phyloP scores from a whole-genome alignment of 1,140 invertebrate species.

The Rhopalosiphum maidis region DNA sequence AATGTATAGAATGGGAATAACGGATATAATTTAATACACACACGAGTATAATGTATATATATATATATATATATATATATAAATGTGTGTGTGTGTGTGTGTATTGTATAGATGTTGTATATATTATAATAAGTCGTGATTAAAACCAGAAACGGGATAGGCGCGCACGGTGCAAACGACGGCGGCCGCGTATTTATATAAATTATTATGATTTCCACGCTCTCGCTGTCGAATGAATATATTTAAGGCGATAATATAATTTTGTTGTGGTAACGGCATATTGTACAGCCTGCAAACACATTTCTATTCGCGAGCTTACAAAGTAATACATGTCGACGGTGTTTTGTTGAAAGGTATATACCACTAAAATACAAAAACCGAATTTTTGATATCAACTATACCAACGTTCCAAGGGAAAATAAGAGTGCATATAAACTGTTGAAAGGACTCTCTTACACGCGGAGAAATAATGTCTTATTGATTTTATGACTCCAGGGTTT shows the following conservation, averaged over 20 bases:
- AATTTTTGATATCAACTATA: neutral
- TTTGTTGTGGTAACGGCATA: neutral
- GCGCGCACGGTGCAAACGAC: neutral
- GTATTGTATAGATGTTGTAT: too few relatives aligned
- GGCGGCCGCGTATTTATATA: neutral
- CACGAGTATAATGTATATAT: too few relatives aligned
- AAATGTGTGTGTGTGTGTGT: too few relatives aligned
- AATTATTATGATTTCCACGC: neutral
- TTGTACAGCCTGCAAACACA: neutral
- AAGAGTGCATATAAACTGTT: neutral
- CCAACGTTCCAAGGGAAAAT: neutral
- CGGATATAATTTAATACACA: neutral
- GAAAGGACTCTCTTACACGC: neutral
- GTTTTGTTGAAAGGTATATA: neutral
- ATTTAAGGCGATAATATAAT: constrained; percentile 12
- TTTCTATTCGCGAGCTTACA: neutral
- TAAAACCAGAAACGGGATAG: neutral
- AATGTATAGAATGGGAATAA: neutral
- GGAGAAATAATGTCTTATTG: neutral
- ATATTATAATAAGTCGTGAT: neutral
- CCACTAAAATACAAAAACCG: neutral
- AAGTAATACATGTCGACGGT: neutral
- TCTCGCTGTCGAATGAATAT: neutral
- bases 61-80: too few relatives aligned
- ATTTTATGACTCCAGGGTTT: neutral